These are phyloP conservation scores for Sarcophaga carnaria DNA, from an alignment of 2,888 invertebrate species.

Conservation along the genomic window DNA sequence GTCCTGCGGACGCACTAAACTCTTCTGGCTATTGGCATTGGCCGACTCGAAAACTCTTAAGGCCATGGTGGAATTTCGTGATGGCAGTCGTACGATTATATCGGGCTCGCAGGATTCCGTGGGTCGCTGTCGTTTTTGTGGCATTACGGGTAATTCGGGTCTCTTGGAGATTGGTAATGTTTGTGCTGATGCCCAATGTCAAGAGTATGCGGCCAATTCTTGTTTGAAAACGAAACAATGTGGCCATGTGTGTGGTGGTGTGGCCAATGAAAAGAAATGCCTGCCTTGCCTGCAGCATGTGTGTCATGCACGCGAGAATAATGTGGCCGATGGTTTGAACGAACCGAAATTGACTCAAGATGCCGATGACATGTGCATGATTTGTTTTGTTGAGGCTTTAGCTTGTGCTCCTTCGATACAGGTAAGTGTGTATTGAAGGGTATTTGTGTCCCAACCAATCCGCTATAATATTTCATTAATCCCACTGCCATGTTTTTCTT, in stretches of 20 bases:
- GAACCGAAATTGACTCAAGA: slow-evolving; percentile 91
- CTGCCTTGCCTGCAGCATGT: slow-evolving; percentile 95
- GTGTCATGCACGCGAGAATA: slow-evolving; percentile 83
- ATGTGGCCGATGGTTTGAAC: slow-evolving; percentile 77
- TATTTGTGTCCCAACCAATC: background rate
- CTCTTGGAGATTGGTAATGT: slow-evolving; percentile 95
- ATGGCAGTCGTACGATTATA: slow-evolving; percentile 84
- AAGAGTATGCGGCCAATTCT: slow-evolving; percentile 86
- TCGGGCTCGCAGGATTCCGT: slow-evolving; percentile 82
- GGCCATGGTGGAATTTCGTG: slow-evolving; percentile 94
- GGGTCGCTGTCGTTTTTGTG: slow-evolving; percentile 96
- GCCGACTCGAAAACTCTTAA: slow-evolving; percentile 97
- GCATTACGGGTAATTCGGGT: slow-evolving; percentile 91
- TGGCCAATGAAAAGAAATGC: slow-evolving; percentile 91
- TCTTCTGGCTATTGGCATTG: slow-evolving; percentile 96
- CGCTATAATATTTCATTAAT: no score
- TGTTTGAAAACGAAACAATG: slow-evolving; percentile 92
- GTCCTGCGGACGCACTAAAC: slow-evolving; percentile 96
- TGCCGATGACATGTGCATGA: slow-evolving; percentile 99
- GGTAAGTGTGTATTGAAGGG: slow-evolving; percentile 80
- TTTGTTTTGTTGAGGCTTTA: slow-evolving; percentile 98
- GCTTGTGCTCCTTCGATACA: slow-evolving; percentile 97
- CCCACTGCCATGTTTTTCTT: no score
- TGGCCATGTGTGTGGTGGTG: slow-evolving; percentile 97
- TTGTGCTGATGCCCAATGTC: slow-evolving; percentile 96